A percentile compares a stretch with the other conserved stretches of the same genome.
These are phyloP conservation scores for Ormyrus labotus DNA, from an alignment of 2,888 invertebrate genomes.

Conservation along the genomic window DNA sequence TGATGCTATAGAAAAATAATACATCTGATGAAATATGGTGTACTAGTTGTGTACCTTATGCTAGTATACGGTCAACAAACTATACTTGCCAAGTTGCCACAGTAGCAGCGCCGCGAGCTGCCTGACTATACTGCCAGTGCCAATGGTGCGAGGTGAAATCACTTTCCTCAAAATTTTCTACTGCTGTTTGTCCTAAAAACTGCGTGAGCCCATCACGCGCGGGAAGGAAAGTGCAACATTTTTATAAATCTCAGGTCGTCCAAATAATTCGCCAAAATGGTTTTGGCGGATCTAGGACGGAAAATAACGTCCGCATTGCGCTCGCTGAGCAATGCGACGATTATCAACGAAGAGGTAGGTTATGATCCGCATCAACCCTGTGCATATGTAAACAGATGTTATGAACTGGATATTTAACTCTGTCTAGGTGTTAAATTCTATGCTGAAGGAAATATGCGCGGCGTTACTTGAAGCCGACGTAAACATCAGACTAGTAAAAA, in stretches of 20 bases:
- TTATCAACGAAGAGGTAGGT: constrained; percentile 97
- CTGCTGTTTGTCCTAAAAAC: too few species aligned
- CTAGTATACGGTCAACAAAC: too few species aligned
- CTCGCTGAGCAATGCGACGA: constrained; percentile 97
- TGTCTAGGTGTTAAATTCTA: constrained; percentile 94
- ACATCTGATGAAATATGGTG: too few species aligned
- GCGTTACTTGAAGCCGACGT: constrained; percentile 98
- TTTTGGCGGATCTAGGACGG: constrained; percentile 99
- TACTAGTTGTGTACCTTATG: too few species aligned
- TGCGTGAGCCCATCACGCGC: too few species aligned
- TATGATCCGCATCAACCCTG: constrained; percentile 18
- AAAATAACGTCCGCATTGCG: constrained; percentile 99
- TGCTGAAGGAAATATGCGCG: constrained; percentile 99
- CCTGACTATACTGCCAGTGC: too few species aligned
- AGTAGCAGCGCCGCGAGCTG: background rate
- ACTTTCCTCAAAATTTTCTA: too few species aligned
- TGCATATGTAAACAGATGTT: constrained; percentile 66
- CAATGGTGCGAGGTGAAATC: too few species aligned
- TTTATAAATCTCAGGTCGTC: background rate
- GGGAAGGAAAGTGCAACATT: background rate
- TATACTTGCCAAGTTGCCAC: too few species aligned
- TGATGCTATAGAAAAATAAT: too few species aligned
- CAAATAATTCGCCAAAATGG: constrained; percentile 83
- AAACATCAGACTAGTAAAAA: constrained; percentile 96
- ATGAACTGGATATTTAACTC: constrained; percentile 41